Percentiles rank a stretch among this genome's conserved stretches.
These are phyloP conservation scores for Drosophila nannoptera DNA, from an alignment of 1,140 invertebrate species.

Conservation along the genomic window DNA sequence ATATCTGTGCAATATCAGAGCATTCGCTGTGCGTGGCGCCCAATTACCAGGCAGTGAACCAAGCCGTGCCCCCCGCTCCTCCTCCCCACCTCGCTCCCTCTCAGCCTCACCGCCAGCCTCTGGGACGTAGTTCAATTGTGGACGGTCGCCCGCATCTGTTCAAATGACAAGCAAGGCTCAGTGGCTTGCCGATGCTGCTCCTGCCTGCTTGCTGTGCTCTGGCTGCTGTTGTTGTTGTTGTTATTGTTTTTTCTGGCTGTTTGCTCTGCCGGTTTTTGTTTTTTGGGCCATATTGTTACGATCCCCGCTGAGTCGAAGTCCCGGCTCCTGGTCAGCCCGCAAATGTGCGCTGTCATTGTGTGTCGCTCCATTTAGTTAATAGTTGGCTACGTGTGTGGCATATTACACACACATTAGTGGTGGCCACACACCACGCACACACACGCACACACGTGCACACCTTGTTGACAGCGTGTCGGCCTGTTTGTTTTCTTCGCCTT, in stretches of 20 bases:
- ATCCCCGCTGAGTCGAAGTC: conserved; percentile 42
- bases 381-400: conserved; percentile 74
- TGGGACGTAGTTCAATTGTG: conserved; percentile 65
- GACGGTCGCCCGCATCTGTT: conserved; percentile 69
- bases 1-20: conserved; percentile 12
- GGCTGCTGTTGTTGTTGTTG: conserved; percentile 57
- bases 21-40: conserved; percentile 23
- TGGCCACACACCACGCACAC: conserved; percentile 51
- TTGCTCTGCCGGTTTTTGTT: too few relatives aligned
- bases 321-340: conserved; percentile 36
- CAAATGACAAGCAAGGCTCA: conserved; percentile 63
- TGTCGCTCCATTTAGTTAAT: conserved; percentile 67
- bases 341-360: conserved; percentile 41
- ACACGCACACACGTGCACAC: conserved; percentile 15
- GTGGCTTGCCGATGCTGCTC: too few relatives aligned
- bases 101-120: background rate
- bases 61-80: background rate
- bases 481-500: conserved; percentile 59
- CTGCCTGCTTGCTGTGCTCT: conserved; percentile 58
- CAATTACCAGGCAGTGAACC: conserved; percentile 34
- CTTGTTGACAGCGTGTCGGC: conserved; percentile 21
- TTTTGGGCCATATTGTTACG: too few relatives aligned
- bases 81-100: background rate
- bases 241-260: conserved; percentile 71
- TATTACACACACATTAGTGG: conserved; percentile 66